These are phyloP conservation scores for Motacilla tschutschensis DNA, from an alignment of 2,113 vertebrate genomes.

Conservation along the genomic window DNA sequence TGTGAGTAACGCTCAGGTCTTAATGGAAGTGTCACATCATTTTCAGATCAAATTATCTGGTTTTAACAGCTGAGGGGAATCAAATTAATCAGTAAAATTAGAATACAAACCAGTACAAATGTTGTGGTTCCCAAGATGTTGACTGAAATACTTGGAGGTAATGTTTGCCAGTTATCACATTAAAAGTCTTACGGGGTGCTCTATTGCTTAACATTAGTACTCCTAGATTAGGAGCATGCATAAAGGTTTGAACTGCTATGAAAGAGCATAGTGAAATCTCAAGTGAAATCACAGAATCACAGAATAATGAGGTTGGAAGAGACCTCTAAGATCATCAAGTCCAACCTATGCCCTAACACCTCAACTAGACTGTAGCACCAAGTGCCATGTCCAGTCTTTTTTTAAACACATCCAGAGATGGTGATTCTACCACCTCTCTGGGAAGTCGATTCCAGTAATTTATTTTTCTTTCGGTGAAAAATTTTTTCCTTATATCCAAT, in stretches of 20 bases:
- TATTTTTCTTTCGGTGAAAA: no score
- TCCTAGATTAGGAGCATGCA: background rate
- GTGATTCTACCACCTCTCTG: no score
- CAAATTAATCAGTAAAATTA: conserved; percentile 40
- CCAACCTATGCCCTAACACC: no score
- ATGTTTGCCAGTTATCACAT: background rate
- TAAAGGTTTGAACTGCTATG: background rate
- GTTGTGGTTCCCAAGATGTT: background rate
- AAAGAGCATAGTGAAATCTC: background rate
- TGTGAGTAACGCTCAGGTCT: background rate
- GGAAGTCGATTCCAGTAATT: no score
- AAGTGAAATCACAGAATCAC: background rate
- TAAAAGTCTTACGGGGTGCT: background rate
- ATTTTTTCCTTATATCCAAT: no score
- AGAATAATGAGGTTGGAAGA: no score
- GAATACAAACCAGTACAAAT: conserved; percentile 5
- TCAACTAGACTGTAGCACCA: no score
- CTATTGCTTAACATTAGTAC: background rate
- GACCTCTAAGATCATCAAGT: no score
- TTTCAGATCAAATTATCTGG: conserved; percentile 50
- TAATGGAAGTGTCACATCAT: conserved; percentile 57
- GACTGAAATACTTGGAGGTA: background rate
- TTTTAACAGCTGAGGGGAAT: conserved; percentile 46
- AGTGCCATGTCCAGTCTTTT: no score
- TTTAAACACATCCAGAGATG: no score